Evolutionary conservation across 2,797 vertebrate species (phyloP), one percentile per base, ranked within the genome.

Genomic region (Alectoris magna): DNA sequence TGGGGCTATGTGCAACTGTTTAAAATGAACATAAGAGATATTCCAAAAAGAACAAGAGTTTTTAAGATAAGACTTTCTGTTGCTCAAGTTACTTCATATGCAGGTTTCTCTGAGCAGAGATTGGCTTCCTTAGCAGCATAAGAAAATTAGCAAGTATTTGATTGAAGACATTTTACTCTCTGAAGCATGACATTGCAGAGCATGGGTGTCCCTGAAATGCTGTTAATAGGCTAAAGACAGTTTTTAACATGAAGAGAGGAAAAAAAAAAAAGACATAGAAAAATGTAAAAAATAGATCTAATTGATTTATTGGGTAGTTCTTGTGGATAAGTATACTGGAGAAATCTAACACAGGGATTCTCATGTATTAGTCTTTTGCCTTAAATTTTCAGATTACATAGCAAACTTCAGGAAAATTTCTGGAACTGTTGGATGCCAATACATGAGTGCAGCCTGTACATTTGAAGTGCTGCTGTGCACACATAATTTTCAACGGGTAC

Each of bases 101-200:
- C 51, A 55, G 6, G 10, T 77, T 80, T 92, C 34, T 88, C 83
- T 89, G 64, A 94, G 39, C 18, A 91, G 60, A 87, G 6, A 29
- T 80, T 51, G 17, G 10, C 19, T 91, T 79, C 44, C 34, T 83
- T 58, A 92, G 21, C 39, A 91, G 66, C 14, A 39, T 13, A 70
- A 82, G 62, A 82, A 89, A 85, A 88, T 23, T 83, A 91, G 17
- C 51, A 86, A 88, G 58, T 56, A 7, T 88, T 59, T 91, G 83
- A 94, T 88, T 94, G 17, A 29, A 70, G 76, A 56, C 60, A 79
- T 67, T 91, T 79, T 76, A 70, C 58, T 81, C 48, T 83, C 74
- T 82, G 72, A 91, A 94, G 48, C 4, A 5, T 75, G 43, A 46
- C 60, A 81, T 55, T 82, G 44, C 56, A 72, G 64, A 62, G 46